Base-by-base conservation (phyloP, 2,888 invertebrate genomes). In the Trachelus tabidus region DNA sequence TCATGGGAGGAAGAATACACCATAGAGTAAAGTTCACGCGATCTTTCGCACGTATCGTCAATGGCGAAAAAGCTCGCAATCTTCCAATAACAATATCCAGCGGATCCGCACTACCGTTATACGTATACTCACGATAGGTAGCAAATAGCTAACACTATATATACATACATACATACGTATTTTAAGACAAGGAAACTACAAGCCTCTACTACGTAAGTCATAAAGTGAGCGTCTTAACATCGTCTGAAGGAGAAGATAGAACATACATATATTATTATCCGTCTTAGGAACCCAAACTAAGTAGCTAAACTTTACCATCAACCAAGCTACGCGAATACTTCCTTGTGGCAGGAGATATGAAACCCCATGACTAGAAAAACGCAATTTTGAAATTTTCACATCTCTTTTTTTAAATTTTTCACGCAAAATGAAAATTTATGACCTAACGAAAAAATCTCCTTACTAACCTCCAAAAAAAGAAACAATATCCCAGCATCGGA, bases 1-100 rank as follows among this genome's bases (percentile, higher is more conserved):
- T 83, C 83, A 84, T 83, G 82, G 79, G 82, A 79, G 40, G 40
- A 23, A 56, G 40, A 56, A 9, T 56, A 56, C 23, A 56, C 40
- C 15, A 56, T 56, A 56, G 40, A 15, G 40, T 9, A 56, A 56
- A 56, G 40, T 56, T 56, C 40, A 56, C 40, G 40, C 40, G 23
- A 56, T 56, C 23, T 56, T 56, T 56, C 40, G 40, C 40, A 56
- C 40, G 40, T 56, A 56, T 56, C 40, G 40, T 56, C 40, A 56
- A 56, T 56, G 40, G 40, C 15, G 23, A 56, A 56, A 23, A 23
- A 56, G 40, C 40, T 56, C 40, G 40, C 40, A 56, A 56, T 56
- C 23, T 56, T 56, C 40, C 40, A 56, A 56, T 23, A 56, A 56
- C 40, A 56, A 56, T 56, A 56, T 23, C 40, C 40, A 56, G 23